Evolutionary conservation across 1,140 invertebrate genomes (phyloP).

Genomic region (Nephotettix cincticeps): DNA sequence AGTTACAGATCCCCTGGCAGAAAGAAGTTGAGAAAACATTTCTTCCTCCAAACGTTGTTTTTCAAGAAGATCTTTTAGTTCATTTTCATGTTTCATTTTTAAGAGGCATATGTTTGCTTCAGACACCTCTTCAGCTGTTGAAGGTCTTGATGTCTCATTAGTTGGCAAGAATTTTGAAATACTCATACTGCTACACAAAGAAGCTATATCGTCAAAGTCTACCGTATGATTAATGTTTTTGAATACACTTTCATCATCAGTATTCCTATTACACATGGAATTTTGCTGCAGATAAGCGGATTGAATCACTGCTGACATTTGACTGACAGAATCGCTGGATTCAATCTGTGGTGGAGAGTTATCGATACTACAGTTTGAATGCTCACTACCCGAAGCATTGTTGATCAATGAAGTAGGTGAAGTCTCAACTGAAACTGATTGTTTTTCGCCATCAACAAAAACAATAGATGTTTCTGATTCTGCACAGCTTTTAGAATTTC

Average conservation of each 20-base stretch:
- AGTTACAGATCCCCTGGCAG: background rate
- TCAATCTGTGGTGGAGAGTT: background rate
- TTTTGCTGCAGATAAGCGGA: background rate
- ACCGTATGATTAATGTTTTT: background rate
- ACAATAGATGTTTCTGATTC: no score
- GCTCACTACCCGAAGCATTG: no score
- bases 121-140: background rate
- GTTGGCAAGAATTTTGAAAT: background rate
- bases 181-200: background rate
- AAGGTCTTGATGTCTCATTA: background rate
- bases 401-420: no score
- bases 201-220: background rate
- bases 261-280: background rate
- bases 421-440: no score
- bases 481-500: no score
- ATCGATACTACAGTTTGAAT: background rate
- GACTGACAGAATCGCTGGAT: background rate
- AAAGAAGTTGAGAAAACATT: background rate
- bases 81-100: background rate
- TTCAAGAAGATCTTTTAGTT: background rate
- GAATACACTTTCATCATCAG: background rate
- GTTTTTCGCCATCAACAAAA: no score
- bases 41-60: background rate
- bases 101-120: background rate
- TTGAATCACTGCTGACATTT: background rate